Percentiles rank a stretch among this genome's conserved stretches.
Conservation (phyloP, 2,113 vertebrate genomes). For the Semnornis frantzii region DNA sequence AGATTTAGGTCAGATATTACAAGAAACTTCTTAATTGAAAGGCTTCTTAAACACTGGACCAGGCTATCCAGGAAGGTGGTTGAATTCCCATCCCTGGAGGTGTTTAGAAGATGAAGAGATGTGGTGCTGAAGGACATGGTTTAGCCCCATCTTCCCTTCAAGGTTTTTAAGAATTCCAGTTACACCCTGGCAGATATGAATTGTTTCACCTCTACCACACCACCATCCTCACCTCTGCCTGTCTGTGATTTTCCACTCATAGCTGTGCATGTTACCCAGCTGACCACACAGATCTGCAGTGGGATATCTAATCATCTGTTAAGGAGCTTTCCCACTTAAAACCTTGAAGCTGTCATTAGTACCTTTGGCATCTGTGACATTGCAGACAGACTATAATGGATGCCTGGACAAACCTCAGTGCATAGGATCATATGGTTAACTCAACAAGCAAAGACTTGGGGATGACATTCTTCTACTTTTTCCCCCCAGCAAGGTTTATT, state of each 20-base stretch:
- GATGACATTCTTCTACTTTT: neutral
- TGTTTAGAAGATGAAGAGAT: no score
- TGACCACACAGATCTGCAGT: neutral
- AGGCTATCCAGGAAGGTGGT: no score
- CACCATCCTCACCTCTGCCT: neutral
- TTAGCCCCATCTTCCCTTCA: neutral
- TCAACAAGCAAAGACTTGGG: neutral
- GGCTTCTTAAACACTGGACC: no score
- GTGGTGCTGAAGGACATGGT: no score
- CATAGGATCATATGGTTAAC: neutral
- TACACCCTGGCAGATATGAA: fast-evolving
- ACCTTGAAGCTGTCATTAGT: conserved; percentile 19
- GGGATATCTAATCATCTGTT: neutral
- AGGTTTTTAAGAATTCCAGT: neutral
- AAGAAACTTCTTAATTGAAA: no score
- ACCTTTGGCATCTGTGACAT: neutral
- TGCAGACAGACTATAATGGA: fast-evolving
- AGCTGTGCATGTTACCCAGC: neutral
- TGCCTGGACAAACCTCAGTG: neutral
- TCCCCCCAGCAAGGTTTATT: neutral
- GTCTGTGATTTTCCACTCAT: conserved; percentile 23
- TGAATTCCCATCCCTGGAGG: no score
- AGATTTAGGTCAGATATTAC: no score
- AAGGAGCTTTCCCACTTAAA: conserved; percentile 44
- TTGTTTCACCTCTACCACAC: neutral